Percentiles rank a stretch among this genome's conserved stretches.
Evolutionary conservation across 2,113 vertebrate genomes (phyloP).

Genomic region (Uria aalge): DNA sequence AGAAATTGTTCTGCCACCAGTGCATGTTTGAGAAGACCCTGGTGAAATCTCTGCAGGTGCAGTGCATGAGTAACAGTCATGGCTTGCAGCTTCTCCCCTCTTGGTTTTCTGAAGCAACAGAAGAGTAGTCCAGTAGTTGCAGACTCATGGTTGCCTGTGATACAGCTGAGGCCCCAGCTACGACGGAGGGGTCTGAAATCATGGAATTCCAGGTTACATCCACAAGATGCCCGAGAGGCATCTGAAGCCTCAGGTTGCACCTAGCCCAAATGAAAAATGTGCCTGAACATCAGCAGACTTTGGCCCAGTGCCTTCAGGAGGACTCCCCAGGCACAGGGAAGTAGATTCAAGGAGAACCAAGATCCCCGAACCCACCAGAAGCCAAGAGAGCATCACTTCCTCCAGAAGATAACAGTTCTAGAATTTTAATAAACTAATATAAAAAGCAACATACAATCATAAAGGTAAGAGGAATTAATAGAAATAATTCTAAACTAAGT

Average conservation of each 20-base stretch:
- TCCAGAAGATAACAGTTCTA: neutral
- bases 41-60: neutral
- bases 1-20: neutral
- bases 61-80: rapidly evolving
- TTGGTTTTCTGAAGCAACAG: neutral
- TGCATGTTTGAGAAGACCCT: neutral
- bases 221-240: neutral
- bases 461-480: neutral
- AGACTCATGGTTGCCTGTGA: neutral
- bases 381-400: neutral
- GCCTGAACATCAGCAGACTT: neutral
- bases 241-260: neutral
- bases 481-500: neutral
- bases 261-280: neutral
- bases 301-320: neutral
- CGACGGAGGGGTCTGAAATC: neutral
- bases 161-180: neutral
- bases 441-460: neutral
- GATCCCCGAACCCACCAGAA: neutral
- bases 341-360: neutral
- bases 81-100: neutral
- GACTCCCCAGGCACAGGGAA: neutral
- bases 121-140: neutral
- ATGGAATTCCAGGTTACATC: neutral
- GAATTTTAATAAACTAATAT: neutral